Percentiles rank a stretch among this genome's conserved stretches.
phyloP scores from a whole-genome alignment of 1,140 invertebrate species.

The Drosophila sturtevanti region DNA sequence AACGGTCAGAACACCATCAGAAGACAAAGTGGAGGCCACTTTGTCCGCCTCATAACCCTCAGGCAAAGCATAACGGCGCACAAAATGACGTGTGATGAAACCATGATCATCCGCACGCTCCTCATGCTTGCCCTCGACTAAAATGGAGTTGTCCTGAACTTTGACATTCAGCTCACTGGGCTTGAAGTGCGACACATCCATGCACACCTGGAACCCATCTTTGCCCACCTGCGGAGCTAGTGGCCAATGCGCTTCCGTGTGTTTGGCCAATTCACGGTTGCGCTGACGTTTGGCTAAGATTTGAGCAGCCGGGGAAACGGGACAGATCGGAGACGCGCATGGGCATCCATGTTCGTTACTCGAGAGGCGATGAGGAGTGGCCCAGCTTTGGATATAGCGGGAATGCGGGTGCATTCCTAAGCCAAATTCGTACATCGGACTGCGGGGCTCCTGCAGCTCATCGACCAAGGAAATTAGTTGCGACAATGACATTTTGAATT shows the following conservation, averaged over 20 bases:
- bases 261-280: slow-evolving; percentile 37
- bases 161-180: slow-evolving; percentile 91
- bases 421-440: slow-evolving; percentile 58
- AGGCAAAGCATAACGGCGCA: slow-evolving; percentile 87
- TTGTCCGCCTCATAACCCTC: slow-evolving; percentile 86
- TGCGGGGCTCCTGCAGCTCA: slow-evolving; percentile 53
- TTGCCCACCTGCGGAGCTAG: slow-evolving; percentile 52
- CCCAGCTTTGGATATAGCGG: slow-evolving; percentile 36
- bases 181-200: slow-evolving; percentile 88
- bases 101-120: slow-evolving; percentile 87
- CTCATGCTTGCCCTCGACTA: slow-evolving; percentile 88
- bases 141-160: slow-evolving; percentile 86
- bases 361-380: slow-evolving; percentile 7
- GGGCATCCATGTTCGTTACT: slow-evolving; percentile 46
- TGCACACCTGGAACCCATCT: slow-evolving; percentile 84
- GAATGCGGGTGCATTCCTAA: slow-evolving; percentile 49
- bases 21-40: slow-evolving; percentile 87
- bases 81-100: slow-evolving; percentile 86
- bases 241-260: slow-evolving; percentile 44
- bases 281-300: slow-evolving; percentile 41
- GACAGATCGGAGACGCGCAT: slow-evolving; percentile 51
- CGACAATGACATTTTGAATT: slow-evolving; percentile 60
- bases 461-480: slow-evolving; percentile 58
- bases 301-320: slow-evolving; percentile 47
- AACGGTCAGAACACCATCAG: slow-evolving; percentile 89